These are phyloP conservation scores for Hirundo rustica DNA, from an alignment of 2,797 vertebrate genomes.

Conservation along the genomic window DNA sequence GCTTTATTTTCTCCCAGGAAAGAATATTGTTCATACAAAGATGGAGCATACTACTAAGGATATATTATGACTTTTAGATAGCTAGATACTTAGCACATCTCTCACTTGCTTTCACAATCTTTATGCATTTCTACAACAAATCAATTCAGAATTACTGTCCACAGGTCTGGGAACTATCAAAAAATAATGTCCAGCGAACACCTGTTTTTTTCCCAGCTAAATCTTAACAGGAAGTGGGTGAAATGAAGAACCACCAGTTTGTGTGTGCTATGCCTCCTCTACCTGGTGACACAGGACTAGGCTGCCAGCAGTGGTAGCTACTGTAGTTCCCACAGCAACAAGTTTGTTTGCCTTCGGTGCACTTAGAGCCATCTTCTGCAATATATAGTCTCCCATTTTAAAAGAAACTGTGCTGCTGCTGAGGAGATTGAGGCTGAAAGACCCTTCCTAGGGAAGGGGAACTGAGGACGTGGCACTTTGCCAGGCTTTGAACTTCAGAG, in stretches of 20 bases:
- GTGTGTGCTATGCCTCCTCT: background rate
- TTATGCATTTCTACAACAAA: background rate
- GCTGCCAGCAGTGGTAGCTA: background rate
- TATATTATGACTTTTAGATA: background rate
- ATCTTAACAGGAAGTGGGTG: background rate
- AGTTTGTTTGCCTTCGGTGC: background rate
- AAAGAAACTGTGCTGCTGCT: background rate
- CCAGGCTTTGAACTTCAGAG: background rate
- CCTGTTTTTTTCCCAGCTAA: accelerated
- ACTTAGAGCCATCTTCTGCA: background rate
- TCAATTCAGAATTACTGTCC: background rate
- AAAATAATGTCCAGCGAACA: background rate
- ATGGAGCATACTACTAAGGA: background rate
- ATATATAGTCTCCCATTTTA: accelerated
- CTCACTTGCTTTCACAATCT: background rate
- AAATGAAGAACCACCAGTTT: background rate
- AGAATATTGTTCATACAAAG: background rate
- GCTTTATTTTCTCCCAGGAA: background rate
- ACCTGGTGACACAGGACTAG: background rate
- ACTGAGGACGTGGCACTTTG: background rate
- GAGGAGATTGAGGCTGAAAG: background rate
- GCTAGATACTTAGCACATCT: background rate
- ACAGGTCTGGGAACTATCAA: background rate
- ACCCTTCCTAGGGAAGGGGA: background rate
- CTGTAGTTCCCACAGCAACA: background rate